Evolutionary conservation across 1,140 invertebrate genomes (phyloP), one percentile per base, ranked within the genome.

Genomic region (Proales similis): DNA sequence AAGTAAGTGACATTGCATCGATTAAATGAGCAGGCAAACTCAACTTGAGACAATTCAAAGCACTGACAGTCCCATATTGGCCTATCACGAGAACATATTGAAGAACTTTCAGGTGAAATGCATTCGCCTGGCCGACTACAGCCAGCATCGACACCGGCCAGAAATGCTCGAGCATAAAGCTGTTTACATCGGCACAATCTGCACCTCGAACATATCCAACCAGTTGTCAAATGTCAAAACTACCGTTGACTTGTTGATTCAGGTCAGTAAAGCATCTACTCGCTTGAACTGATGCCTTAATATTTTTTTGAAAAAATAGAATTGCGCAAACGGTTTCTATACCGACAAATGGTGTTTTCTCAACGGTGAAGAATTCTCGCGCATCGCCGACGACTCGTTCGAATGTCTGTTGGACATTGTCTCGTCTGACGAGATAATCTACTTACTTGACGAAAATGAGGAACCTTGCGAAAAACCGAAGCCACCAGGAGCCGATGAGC

Each of bases 1-100:
- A 71, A 71, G 63, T 66, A 68, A 62, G 29, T 33, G 36, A 4
- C 19, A 26, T 20, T 11, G 48, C 45, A 7, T 3, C 22, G 22
- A 38, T 65, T 67, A 51, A n/a, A 69, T 57, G 7, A 38, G 6
- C 5, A 17, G 14, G 12, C 14, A 12, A 12, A 26, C 45, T 57
- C 32, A n/a, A n/a, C n/a, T n/a, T n/a, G n/a, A n/a, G n/a, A n/a
- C n/a, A n/a, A n/a, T 14, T 36, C 17, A 42, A 26, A 42, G 22
- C 17, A 57, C 33, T 11, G 36, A 57, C 30, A 39, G 24, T 43
- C 36, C 51, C 4, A 30, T 26, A 42, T 12, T 57, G 2, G 38
- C 17, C 20, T 24, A 14, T 24, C 19, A 27, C n/a, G 0, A n/a
- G 6, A 26, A 12, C 32, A 27, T 57, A 17, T 42, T 42, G 17